A percentile compares a stretch with the other conserved stretches of the same genome.
These are phyloP conservation scores for Hetaerina americana DNA, from an alignment of 1,140 invertebrate genomes.

Conservation along the genomic window DNA sequence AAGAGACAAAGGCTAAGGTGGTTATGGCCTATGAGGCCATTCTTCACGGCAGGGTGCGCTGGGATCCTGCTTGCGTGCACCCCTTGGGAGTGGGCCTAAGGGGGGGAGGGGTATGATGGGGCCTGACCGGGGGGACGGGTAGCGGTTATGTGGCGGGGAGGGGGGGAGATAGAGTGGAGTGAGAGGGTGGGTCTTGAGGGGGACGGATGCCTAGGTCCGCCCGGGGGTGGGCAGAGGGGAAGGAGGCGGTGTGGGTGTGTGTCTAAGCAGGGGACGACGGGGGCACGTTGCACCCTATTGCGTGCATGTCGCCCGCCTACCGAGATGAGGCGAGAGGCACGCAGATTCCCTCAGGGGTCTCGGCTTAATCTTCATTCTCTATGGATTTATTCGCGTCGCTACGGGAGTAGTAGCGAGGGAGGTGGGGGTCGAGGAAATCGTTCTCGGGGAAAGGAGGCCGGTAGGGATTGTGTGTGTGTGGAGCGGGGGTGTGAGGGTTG, in stretches of 20 bases:
- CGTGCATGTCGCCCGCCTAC: neutral
- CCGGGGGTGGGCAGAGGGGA: neutral
- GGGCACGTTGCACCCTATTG: neutral
- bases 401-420: no score
- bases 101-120: no score
- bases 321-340: neutral
- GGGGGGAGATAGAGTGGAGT: neutral
- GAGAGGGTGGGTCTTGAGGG: neutral
- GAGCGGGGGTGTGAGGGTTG: no score
- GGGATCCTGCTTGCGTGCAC: no score
- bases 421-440: no score
- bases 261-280: neutral
- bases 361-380: neutral
- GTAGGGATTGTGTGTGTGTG: no score
- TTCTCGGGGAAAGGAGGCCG: no score
- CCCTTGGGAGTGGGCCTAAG: neutral
- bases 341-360: neutral
- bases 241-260: neutral
- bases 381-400: neutral
- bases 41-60: neutral
- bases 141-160: neutral
- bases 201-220: no score
- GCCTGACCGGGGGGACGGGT: no score
- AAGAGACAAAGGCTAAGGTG: neutral
- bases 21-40: neutral